A percentile compares a stretch with the other conserved stretches of the same genome.
Conservation (phyloP, 2,888 invertebrate species). For the Candidula unifasciata region DNA sequence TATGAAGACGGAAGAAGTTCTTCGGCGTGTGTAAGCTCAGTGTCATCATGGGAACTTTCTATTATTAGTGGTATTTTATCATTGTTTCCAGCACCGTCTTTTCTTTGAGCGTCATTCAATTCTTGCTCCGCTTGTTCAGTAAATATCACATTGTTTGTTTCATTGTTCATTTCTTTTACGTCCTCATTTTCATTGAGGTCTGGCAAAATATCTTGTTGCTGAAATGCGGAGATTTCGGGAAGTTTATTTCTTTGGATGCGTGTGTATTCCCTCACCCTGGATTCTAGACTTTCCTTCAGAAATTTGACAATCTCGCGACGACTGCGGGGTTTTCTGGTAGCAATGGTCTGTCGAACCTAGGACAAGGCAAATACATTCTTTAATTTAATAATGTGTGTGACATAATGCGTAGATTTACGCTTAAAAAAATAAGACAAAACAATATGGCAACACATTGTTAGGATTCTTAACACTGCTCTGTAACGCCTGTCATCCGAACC, state of each 20-base stretch:
- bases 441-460: too few relatives aligned
- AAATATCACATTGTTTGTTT: neutral
- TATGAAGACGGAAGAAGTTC: neutral
- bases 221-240: too few relatives aligned
- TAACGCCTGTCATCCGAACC: too few relatives aligned
- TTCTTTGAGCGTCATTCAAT: too few relatives aligned
- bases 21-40: neutral
- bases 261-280: slow-evolving; percentile 58
- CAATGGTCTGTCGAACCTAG: slow-evolving; percentile 51
- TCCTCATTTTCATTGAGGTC: neutral
- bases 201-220: neutral
- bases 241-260: neutral
- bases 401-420: neutral
- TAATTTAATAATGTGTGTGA: neutral
- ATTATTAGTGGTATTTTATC: too few relatives aligned
- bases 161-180: neutral
- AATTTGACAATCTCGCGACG: slow-evolving; percentile 67
- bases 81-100: too few relatives aligned
- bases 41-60: neutral
- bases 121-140: neutral
- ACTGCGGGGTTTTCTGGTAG: slow-evolving; percentile 63
- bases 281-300: slow-evolving; percentile 67
- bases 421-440: too few relatives aligned
- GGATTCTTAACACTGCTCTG: too few relatives aligned
- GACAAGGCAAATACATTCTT: neutral